A percentile compares a stretch with the other conserved stretches of the same genome.
Evolutionary conservation across 2,113 vertebrate species (phyloP).

Genomic region (Onychorhynchus coronatus): DNA sequence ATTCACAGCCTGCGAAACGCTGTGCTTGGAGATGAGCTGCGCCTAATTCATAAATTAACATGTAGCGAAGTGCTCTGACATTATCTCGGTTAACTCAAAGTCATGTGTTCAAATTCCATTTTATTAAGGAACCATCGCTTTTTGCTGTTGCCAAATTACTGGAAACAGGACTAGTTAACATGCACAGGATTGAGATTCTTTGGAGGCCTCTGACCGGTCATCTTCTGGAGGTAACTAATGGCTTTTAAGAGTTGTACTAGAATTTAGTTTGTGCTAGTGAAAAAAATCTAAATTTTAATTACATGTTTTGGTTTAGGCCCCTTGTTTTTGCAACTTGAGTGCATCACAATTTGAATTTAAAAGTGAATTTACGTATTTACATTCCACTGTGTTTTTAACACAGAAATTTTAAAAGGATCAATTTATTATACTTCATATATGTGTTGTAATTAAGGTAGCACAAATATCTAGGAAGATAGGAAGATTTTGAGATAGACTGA

Average conservation of each 20-base stretch:
- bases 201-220: slow-evolving; percentile 97
- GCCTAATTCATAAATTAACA: background rate
- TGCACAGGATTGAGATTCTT: slow-evolving; percentile 96
- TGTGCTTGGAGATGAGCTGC: background rate
- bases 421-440: background rate
- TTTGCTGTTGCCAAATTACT: slow-evolving; percentile 97
- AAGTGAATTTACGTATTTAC: background rate
- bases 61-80: background rate
- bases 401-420: background rate
- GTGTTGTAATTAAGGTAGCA: background rate
- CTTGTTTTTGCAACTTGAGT: background rate
- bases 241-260: background rate
- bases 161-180: slow-evolving; percentile 97
- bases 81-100: background rate
- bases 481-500: background rate
- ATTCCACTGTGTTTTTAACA: background rate
- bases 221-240: slow-evolving; percentile 88
- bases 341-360: background rate
- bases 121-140: slow-evolving; percentile 91
- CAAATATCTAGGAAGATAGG: background rate
- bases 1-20: accelerated
- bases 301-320: background rate
- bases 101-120: background rate
- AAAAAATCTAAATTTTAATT: background rate
- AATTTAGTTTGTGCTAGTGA: background rate